These are phyloP conservation scores for Miichthys miiuy DNA, from an alignment of 2,797 vertebrate genomes.

Conservation along the genomic window DNA sequence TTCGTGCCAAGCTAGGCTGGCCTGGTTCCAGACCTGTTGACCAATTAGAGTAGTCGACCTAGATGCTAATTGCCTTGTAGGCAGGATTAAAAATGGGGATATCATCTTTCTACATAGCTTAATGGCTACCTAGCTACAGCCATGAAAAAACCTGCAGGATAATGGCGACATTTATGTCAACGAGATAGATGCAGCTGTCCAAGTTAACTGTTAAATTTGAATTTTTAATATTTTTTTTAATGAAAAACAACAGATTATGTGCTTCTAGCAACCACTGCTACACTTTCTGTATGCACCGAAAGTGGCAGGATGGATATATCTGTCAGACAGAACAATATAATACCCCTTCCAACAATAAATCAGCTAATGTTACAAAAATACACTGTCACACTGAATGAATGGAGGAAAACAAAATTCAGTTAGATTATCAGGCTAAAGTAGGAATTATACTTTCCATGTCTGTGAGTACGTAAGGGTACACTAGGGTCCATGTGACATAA, in stretches of 20 bases:
- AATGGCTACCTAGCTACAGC: background rate
- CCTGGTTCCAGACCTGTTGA: background rate
- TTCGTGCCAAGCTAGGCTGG: constrained; percentile 6
- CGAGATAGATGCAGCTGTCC: background rate
- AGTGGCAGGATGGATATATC: too few species aligned
- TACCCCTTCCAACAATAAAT: background rate
- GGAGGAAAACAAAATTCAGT: background rate
- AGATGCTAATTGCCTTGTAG: background rate
- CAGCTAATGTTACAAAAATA: background rate
- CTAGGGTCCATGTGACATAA: too few species aligned
- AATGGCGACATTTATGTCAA: background rate
- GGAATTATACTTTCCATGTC: too few species aligned
- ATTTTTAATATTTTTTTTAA: too few species aligned
- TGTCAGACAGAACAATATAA: background rate
- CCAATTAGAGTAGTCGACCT: background rate
- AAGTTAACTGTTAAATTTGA: too few species aligned
- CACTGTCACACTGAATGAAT: background rate
- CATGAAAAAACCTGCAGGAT: background rate
- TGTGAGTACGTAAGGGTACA: too few species aligned
- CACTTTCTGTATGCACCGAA: too few species aligned
- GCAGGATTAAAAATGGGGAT: background rate
- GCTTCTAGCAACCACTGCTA: too few species aligned
- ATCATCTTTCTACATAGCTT: too few species aligned
- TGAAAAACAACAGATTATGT: too few species aligned
- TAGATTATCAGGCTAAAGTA: too few species aligned